A percentile compares a stretch with the other conserved stretches of the same genome.
These are phyloP conservation scores for Cyclopterus lumpus DNA, from an alignment of 2,797 vertebrate genomes.

Conservation along the genomic window DNA sequence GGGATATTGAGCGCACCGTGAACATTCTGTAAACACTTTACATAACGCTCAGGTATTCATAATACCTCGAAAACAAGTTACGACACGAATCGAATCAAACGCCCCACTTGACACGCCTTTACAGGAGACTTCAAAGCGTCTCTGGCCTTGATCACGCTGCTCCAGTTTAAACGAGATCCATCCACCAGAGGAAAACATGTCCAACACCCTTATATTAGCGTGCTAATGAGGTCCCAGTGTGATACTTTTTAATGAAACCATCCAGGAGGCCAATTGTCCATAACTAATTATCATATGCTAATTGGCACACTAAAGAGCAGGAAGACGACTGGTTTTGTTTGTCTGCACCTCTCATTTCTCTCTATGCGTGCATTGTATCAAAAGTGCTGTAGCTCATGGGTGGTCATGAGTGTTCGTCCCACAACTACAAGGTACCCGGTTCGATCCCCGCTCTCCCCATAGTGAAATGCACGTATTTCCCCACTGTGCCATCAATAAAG, in stretches of 20 bases:
- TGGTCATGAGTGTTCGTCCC: too few relatives aligned
- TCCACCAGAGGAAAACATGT: constrained; percentile 65
- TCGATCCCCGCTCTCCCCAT: too few relatives aligned
- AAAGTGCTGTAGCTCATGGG: constrained; percentile 48
- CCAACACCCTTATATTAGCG: constrained; percentile 70
- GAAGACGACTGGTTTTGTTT: constrained; percentile 68
- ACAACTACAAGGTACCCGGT: too few relatives aligned
- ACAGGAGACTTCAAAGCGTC: constrained; percentile 38
- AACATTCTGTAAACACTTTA: constrained; percentile 49
- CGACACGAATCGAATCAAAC: constrained; percentile 39
- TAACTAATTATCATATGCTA: constrained; percentile 85
- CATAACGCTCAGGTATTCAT: constrained; percentile 44
- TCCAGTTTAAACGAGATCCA: constrained; percentile 57
- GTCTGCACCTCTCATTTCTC: constrained; percentile 54
- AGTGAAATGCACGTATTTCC: too few relatives aligned
- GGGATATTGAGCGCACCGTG: constrained; percentile 30
- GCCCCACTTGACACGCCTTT: constrained; percentile 50
- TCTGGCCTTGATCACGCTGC: constrained; percentile 43
- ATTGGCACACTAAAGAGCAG: constrained; percentile 72
- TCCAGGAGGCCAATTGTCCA: constrained; percentile 83
- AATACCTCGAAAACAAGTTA: constrained; percentile 34
- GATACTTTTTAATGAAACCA: constrained; percentile 83
- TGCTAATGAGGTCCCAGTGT: constrained; percentile 83
- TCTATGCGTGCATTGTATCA: constrained; percentile 53
- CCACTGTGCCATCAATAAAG: too few relatives aligned